Evolutionary conservation across 2,888 invertebrate species (phyloP).

Genomic region (Blera fallax): DNA sequence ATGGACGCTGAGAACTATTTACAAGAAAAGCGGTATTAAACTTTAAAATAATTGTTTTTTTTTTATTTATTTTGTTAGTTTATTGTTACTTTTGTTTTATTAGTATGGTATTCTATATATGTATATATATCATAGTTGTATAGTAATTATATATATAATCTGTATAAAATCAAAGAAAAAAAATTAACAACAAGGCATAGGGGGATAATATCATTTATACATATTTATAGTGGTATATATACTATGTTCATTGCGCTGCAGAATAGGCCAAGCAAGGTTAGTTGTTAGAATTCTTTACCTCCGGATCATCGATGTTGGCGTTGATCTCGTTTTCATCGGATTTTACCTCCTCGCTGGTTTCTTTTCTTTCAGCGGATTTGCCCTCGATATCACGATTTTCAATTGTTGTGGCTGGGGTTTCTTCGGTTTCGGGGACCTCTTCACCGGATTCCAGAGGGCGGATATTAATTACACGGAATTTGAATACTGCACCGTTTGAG

Average conservation of each 20-base stretch:
- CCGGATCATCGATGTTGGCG: slow-evolving; percentile 78
- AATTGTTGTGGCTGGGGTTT: background rate
- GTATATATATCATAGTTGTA: slow-evolving; percentile 29
- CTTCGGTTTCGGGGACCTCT: slow-evolving; percentile 69
- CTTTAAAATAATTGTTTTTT: slow-evolving; percentile 50
- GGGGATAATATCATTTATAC: slow-evolving; percentile 61
- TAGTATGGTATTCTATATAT: slow-evolving; percentile 58
- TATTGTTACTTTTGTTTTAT: slow-evolving; percentile 41
- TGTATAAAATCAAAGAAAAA: slow-evolving; percentile 71
- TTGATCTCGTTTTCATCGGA: slow-evolving; percentile 78
- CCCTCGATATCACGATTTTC: slow-evolving; percentile 59
- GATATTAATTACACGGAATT: slow-evolving; percentile 83
- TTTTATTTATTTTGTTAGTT: slow-evolving; percentile 54
- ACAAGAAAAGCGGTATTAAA: slow-evolving; percentile 60
- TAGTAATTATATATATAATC: slow-evolving; percentile 44
- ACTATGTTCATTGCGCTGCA: slow-evolving; percentile 69
- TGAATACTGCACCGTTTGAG: slow-evolving; percentile 79
- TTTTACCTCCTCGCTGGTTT: slow-evolving; percentile 75
- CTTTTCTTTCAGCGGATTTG: slow-evolving; percentile 76
- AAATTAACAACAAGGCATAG: slow-evolving; percentile 59
- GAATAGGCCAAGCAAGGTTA: slow-evolving; percentile 66
- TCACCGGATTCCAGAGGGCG: slow-evolving; percentile 81
- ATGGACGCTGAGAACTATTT: slow-evolving; percentile 52
- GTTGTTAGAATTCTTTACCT: slow-evolving; percentile 79
- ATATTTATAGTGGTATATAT: slow-evolving; percentile 58